phyloP scores from a whole-genome alignment of 2,113 vertebrate species.

The Coracopsis vasa region DNA sequence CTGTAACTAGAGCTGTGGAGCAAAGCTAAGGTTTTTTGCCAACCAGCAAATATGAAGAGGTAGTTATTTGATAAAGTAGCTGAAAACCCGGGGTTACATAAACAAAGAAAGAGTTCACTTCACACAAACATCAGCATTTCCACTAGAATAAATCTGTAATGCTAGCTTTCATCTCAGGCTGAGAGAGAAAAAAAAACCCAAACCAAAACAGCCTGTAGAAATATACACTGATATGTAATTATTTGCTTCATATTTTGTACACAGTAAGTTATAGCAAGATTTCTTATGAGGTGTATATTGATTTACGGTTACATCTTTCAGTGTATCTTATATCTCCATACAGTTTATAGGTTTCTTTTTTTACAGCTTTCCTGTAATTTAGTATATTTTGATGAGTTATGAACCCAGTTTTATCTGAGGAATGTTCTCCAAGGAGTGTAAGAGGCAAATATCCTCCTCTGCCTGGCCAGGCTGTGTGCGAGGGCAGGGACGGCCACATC shows the following conservation, averaged over 20 bases:
- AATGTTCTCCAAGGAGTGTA: not conserved
- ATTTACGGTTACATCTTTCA: not conserved
- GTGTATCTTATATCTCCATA: not conserved
- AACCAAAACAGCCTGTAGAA: not conserved
- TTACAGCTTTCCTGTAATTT: constrained; percentile 44
- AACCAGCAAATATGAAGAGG: constrained; percentile 20
- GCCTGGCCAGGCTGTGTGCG: fast-evolving
- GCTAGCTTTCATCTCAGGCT: constrained; percentile 20
- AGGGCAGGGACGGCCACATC: fast-evolving
- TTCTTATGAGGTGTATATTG: constrained; percentile 42
- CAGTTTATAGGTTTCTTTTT: constrained; percentile 14
- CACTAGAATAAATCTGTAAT: constrained; percentile 14
- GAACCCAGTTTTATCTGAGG: constrained; percentile 28
- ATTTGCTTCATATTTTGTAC: constrained; percentile 49
- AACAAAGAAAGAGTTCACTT: constrained; percentile 36
- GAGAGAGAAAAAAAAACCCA: not conserved
- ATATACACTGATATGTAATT: not conserved
- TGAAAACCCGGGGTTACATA: constrained; percentile 45
- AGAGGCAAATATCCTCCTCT: not conserved
- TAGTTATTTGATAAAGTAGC: constrained; percentile 55
- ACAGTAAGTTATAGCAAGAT: not conserved
- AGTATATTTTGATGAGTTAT: constrained; percentile 28
- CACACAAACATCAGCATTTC: constrained; percentile 45
- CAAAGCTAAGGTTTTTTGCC: constrained; percentile 46
- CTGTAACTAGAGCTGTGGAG: constrained; percentile 10